Evolutionary conservation across 2,113 vertebrate species (phyloP).

Genomic region (Suncus etruscus): DNA sequence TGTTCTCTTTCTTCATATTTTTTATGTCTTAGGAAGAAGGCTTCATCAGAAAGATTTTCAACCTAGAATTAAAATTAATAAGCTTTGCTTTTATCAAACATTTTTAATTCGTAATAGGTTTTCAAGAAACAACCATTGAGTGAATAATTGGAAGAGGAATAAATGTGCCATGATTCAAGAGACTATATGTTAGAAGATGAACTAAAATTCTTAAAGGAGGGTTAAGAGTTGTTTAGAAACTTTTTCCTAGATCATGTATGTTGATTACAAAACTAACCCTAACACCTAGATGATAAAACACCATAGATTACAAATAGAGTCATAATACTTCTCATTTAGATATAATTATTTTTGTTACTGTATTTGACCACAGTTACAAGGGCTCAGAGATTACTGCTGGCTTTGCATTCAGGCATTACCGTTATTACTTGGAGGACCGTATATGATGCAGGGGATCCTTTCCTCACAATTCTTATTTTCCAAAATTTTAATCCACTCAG

Average conservation of each 20-base stretch:
- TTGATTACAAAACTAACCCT: background rate
- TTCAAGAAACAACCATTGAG: conserved; percentile 40
- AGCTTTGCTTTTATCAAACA: conserved; percentile 58
- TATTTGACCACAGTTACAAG: no score
- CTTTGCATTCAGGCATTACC: no score
- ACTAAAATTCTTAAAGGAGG: conserved; percentile 12
- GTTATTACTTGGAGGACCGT: no score
- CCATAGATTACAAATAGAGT: conserved; percentile 17
- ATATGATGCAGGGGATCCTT: no score
- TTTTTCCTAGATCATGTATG: background rate
- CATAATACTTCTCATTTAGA: conserved; percentile 19
- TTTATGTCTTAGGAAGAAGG: conserved; percentile 85
- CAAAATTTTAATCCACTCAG: no score
- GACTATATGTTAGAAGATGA: conserved; percentile 19
- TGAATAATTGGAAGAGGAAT: conserved; percentile 48
- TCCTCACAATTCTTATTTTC: no score
- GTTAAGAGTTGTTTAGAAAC: background rate
- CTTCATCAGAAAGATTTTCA: conserved; percentile 90
- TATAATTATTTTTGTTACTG: background rate
- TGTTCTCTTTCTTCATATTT: conserved; percentile 87
- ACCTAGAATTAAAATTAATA: conserved; percentile 80
- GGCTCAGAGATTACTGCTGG: no score
- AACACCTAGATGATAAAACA: background rate
- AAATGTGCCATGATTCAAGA: conserved; percentile 29
- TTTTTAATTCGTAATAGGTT: conserved; percentile 52